These are phyloP conservation scores for Xanthorhoe spadicearia DNA, from an alignment of 2,888 invertebrate genomes.

Conservation along the genomic window DNA sequence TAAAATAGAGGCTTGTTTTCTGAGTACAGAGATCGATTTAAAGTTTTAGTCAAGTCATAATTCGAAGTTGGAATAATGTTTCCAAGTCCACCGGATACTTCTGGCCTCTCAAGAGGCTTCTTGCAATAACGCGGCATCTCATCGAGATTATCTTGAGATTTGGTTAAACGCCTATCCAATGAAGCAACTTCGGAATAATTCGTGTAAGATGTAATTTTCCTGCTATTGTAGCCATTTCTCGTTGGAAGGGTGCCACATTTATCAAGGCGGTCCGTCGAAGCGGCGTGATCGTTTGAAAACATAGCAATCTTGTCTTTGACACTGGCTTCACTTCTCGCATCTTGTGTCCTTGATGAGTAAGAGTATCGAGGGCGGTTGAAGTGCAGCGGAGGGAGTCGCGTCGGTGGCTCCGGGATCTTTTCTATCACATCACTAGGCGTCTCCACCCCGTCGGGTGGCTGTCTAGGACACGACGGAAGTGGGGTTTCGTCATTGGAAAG, in stretches of 20 bases:
- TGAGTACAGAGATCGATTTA: constrained; percentile 51
- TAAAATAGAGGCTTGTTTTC: constrained; percentile 75
- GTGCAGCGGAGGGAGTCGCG: constrained; percentile 67
- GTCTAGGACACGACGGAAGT: constrained; percentile 87
- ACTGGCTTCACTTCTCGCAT: constrained; percentile 91
- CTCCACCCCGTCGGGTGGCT: constrained; percentile 93
- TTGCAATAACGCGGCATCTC: constrained; percentile 75
- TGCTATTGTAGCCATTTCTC: constrained; percentile 59
- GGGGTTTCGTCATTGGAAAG: constrained; percentile 79
- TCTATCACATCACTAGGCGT: constrained; percentile 89
- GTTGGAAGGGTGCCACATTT: constrained; percentile 75
- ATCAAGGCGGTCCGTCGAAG: constrained; percentile 72
- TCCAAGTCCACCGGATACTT: constrained; percentile 82
- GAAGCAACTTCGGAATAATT: constrained; percentile 70
- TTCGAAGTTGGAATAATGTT: constrained; percentile 54
- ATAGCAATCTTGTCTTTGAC: constrained; percentile 95
- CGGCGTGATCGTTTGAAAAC: constrained; percentile 87
- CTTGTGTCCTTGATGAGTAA: constrained; percentile 86
- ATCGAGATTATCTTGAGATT: constrained; percentile 82
- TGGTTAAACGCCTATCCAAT: constrained; percentile 76
- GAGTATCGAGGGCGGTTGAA: constrained; percentile 67
- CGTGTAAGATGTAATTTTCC: constrained; percentile 65
- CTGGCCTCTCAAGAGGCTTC: constrained; percentile 71
- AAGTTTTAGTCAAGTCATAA: constrained; percentile 53
- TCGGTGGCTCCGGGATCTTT: constrained; percentile 72